Percentiles rank a stretch among this genome's conserved stretches.
Conservation (phyloP, 64 coral and sea anemone genomes). For the Montipora cactus region DNA sequence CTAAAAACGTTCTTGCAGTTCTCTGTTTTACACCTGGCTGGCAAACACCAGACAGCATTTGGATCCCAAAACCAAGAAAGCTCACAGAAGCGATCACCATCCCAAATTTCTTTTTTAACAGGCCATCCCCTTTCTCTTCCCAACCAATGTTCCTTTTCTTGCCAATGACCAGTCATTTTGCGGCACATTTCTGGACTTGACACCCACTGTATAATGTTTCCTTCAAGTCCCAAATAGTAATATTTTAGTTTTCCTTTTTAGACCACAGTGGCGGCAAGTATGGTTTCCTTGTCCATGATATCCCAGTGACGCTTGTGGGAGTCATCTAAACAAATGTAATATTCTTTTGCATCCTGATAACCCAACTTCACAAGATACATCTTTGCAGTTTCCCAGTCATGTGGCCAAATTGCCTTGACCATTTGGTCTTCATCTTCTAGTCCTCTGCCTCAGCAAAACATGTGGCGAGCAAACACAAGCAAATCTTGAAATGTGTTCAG, state of each 20-base stretch:
- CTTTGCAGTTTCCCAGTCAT: conserved; percentile 68
- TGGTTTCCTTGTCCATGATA: conserved; percentile 76
- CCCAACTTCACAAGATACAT: conserved; percentile 71
- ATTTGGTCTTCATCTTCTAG: conserved; percentile 68
- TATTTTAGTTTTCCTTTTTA: conserved; percentile 58
- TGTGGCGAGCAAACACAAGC: conserved; percentile 77
- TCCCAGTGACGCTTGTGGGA: conserved; percentile 76
- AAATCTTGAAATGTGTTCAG: conserved; percentile 81
- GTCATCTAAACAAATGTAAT: conserved; percentile 75
- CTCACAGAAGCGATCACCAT: conserved; percentile 77
- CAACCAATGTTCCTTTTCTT: conserved; percentile 77
- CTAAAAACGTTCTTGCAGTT: conserved; percentile 70
- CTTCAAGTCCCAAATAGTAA: conserved; percentile 82
- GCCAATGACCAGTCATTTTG: conserved; percentile 82
- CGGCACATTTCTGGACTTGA: conserved; percentile 68
- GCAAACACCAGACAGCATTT: conserved; percentile 65
- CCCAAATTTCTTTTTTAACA: conserved; percentile 69
- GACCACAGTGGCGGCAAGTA: conserved; percentile 71
- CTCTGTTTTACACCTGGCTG: conserved; percentile 67
- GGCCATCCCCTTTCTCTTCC: conserved; percentile 67
- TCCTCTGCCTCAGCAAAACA: conserved; percentile 72
- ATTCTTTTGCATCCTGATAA: conserved; percentile 84
- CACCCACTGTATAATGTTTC: conserved; percentile 78
- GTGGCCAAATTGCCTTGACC: conserved; percentile 61
- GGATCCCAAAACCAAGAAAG: conserved; percentile 82